These are phyloP conservation scores for Denticeps clupeoides DNA, from an alignment of 2,797 vertebrate genomes.

Conservation along the genomic window DNA sequence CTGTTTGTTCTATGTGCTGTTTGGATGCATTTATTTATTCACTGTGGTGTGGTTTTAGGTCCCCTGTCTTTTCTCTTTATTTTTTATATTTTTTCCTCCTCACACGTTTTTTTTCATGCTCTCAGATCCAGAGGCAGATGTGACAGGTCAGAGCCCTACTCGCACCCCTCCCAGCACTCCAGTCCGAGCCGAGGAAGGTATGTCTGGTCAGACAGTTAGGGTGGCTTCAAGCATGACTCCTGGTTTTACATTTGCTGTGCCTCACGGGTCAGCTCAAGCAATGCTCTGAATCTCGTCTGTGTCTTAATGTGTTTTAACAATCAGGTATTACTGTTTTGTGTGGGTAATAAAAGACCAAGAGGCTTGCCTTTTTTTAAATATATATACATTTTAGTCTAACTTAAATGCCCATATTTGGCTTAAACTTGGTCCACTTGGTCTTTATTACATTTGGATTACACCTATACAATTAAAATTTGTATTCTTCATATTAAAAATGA, in stretches of 20 bases:
- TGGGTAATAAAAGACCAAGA: slow-evolving; percentile 68
- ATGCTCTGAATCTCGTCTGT: slow-evolving; percentile 23
- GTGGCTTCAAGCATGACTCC: slow-evolving; percentile 37
- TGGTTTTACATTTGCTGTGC: slow-evolving; percentile 18
- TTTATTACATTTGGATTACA: slow-evolving; percentile 77
- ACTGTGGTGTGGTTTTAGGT: too few species aligned
- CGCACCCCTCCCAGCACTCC: slow-evolving; percentile 84
- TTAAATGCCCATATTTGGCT: not conserved
- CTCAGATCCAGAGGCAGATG: slow-evolving; percentile 55
- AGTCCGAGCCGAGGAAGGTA: slow-evolving; percentile 84
- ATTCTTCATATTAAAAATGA: not conserved
- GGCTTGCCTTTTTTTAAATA: slow-evolving; percentile 23
- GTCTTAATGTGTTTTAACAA: slow-evolving; percentile 47
- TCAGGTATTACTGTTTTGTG: slow-evolving; percentile 40
- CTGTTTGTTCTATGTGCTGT: slow-evolving; percentile 9
- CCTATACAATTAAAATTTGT: slow-evolving; percentile 31
- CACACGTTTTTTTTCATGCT: slow-evolving; percentile 37
- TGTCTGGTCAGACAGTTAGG: slow-evolving; percentile 24
- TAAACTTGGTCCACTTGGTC: slow-evolving; percentile 54
- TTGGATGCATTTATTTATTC: too few species aligned
- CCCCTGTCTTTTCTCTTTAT: too few species aligned
- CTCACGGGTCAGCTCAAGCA: slow-evolving; percentile 22
- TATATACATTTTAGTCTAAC: not conserved
- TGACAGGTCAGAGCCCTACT: slow-evolving; percentile 61
- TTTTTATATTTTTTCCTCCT: slow-evolving; percentile 10